These are phyloP conservation scores for Brachymystax lenok DNA, from an alignment of 2,797 vertebrate species.

Conservation along the genomic window DNA sequence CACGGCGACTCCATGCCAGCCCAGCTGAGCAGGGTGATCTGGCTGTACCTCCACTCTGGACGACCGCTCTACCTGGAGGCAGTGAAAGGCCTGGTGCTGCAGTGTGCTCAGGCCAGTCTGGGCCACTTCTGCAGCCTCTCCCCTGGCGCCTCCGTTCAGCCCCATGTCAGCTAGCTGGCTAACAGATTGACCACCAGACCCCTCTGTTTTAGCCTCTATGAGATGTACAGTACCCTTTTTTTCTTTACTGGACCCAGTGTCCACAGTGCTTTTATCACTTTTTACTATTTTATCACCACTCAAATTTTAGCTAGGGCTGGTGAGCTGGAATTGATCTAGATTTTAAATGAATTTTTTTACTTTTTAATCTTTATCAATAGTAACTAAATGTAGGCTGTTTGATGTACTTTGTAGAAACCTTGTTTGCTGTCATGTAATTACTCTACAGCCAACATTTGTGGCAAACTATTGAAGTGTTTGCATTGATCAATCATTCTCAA, in stretches of 20 bases:
- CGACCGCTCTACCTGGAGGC: constrained; percentile 63
- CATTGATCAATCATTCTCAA: background rate
- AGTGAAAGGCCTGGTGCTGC: constrained; percentile 1
- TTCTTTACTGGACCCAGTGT: background rate
- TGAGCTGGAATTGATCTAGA: background rate
- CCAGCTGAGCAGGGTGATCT: constrained; percentile 59
- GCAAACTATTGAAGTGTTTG: no score
- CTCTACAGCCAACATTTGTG: background rate
- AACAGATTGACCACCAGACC: background rate
- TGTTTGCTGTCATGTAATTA: background rate
- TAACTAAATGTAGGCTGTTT: background rate
- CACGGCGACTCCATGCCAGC: constrained; percentile 30
- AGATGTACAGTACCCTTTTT: background rate
- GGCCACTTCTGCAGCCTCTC: constrained; percentile 9
- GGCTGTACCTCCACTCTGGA: constrained; percentile 71
- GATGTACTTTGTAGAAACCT: background rate
- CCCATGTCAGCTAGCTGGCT: background rate
- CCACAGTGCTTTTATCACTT: background rate
- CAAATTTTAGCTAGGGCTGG: background rate
- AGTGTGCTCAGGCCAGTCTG: constrained; percentile 52
- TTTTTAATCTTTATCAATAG: background rate
- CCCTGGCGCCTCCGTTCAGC: background rate
- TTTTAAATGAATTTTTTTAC: no score
- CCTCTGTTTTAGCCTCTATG: background rate
- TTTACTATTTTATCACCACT: background rate